Base-by-base conservation (phyloP, 2,888 invertebrate genomes). In the Synergus gifuensis region DNA sequence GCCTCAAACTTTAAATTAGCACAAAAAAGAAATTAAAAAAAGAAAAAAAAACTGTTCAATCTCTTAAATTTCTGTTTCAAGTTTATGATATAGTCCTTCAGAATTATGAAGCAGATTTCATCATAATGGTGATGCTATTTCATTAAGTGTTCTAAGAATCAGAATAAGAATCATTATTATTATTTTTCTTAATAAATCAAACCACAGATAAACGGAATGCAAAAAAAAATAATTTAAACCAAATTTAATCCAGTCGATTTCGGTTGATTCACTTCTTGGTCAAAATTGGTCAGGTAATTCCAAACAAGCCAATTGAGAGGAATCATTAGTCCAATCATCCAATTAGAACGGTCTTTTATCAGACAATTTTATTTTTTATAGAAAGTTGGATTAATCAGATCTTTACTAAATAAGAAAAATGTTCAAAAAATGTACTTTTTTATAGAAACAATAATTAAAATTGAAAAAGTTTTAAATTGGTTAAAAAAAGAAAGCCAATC, bases 231-330 rank as follows among this genome's bases (percentile, higher is more conserved):
- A 11, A 36, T 36, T 36, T 36, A 5, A 36, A 36, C 36, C 3
- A 36, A 7, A 36, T 36, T 36, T 28, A 63, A 63, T 14, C 36
- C 14, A 36, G 28, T 36, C 63, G 63, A 28, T 63, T 63, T 58
- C 58, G 16, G 16, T 58, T 16, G 18, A 58, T 58, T 58, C 1
- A 36, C 36, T 36, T 36, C 12, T 58, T 36, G 28, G 64, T 36
- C 40, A 64, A 64, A 64, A 64, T 64, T 40, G 40, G n/a, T 8
- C 36, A 63, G 63, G 36, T 62, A 62, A 62, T 62, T 62, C 22
- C 62, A 18, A 62, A 62, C 18, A 7, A 22, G 28, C 28, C 63
- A 63, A 63, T 63, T 63, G 63, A 63, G 12, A 16, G 16, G 11
- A 63, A 36, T 63, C 36, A 63, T 63, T 63, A 63, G 12, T 4